Conservation (phyloP, 2,797 vertebrate genomes). For the Cyclopterus lumpus region DNA sequence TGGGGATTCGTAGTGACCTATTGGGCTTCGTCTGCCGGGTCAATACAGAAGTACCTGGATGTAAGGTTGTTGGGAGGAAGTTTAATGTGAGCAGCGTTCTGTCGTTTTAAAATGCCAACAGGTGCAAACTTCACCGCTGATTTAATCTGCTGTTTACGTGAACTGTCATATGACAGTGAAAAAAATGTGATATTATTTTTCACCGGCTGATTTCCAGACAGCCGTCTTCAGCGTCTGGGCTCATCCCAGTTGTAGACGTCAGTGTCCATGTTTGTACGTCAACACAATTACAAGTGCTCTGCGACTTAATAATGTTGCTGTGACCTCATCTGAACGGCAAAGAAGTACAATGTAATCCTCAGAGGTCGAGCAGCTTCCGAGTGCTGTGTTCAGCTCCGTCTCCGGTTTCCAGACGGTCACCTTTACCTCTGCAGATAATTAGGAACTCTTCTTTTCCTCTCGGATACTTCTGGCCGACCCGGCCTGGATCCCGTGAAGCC, state of each 20-base stretch:
- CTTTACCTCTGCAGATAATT: conserved; percentile 29
- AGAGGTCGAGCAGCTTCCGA: conserved; percentile 3
- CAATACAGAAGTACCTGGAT: neutral
- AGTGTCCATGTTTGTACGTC: conserved; percentile 1
- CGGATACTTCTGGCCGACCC: neutral
- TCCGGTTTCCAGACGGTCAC: conserved; percentile 35
- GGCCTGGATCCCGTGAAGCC: neutral
- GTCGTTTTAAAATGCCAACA: conserved; percentile 28
- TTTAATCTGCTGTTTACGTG: conserved; percentile 13
- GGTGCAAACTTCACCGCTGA: conserved; percentile 10
- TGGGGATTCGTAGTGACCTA: conserved; percentile 9
- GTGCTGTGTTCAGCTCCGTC: neutral
- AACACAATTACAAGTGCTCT: neutral
- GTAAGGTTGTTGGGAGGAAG: neutral
- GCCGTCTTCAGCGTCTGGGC: conserved; percentile 12
- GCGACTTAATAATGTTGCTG: neutral
- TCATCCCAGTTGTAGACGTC: neutral
- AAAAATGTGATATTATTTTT: conserved; percentile 10
- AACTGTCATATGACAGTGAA: neutral
- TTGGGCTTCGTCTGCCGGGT: conserved; percentile 12
- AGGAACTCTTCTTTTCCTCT: neutral
- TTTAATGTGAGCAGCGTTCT: neutral
- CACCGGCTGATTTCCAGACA: conserved; percentile 11
- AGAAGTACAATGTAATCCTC: neutral
- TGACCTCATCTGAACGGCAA: neutral